Evolutionary conservation across 1,140 invertebrate genomes (phyloP).

Genomic region (Eumaeus atala): DNA sequence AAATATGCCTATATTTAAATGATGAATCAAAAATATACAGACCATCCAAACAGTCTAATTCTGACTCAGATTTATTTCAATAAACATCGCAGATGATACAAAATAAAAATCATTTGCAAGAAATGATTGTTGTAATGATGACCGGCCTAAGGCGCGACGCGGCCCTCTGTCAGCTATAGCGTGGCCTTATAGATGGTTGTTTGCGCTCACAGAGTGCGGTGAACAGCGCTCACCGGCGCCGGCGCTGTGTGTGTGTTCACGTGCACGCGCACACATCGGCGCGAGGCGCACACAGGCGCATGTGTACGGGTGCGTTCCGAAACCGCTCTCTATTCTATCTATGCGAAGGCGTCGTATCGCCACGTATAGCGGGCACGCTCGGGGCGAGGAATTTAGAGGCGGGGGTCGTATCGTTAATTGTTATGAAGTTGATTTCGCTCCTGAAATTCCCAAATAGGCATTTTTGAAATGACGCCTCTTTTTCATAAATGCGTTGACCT

Average conservation of each 20-base stretch:
- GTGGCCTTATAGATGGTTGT: conserved; percentile 75
- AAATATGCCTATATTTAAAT: not conserved
- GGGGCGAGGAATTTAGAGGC: conserved; percentile 72
- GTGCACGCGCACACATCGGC: conserved; percentile 41
- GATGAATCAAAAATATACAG: not conserved
- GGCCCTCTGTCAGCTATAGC: conserved; percentile 71
- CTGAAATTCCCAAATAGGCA: conserved; percentile 73
- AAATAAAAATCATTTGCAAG: not conserved
- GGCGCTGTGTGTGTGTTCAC: conserved; percentile 54
- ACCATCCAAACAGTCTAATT: no score
- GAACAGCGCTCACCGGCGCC: conserved; percentile 70
- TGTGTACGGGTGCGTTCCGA: conserved; percentile 66
- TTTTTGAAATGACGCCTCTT: conserved; percentile 69
- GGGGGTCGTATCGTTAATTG: conserved; percentile 74
- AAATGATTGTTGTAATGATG: conserved; percentile 24
- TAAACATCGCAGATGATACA: no score
- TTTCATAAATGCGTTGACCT: conserved; percentile 37
- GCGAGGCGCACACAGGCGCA: conserved; percentile 35
- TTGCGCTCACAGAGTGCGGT: conserved; percentile 74
- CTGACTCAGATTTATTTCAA: no score
- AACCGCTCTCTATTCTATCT: conserved; percentile 74
- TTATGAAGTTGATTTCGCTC: conserved; percentile 73
- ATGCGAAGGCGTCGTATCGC: conserved; percentile 72
- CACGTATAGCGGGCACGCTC: conserved; percentile 70
- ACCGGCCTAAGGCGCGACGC: conserved; percentile 49